Percentiles rank a stretch among this genome's conserved stretches.
These are phyloP conservation scores for Silvanus unidentatus DNA, from an alignment of 2,888 invertebrate species.

Conservation along the genomic window DNA sequence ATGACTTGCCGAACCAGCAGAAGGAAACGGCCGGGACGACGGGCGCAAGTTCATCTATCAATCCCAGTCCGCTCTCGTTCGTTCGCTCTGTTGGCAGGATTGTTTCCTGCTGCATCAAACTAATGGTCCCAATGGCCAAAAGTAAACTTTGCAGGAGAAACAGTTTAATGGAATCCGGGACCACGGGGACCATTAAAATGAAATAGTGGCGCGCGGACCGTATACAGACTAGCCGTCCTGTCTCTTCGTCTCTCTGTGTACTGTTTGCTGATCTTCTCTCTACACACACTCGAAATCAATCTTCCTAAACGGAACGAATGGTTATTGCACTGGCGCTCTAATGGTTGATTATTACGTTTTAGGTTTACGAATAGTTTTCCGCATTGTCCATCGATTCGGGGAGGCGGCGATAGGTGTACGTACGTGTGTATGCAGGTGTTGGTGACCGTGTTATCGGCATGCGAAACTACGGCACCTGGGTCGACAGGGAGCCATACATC, in stretches of 20 bases:
- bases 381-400: too few species aligned
- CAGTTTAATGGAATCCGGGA: conserved; percentile 55
- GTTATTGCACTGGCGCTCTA: too few species aligned
- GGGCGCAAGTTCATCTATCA: conserved; percentile 39
- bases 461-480: conserved; percentile 34
- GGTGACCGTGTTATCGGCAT: conserved; percentile 21
- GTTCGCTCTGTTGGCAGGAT: conserved; percentile 38
- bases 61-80: conserved; percentile 36
- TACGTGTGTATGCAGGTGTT: conserved; percentile 29
- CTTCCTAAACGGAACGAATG: conserved; percentile 41
- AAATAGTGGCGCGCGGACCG: conserved; percentile 47
- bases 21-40: conserved; percentile 38
- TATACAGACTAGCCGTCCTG: conserved; percentile 24
- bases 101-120: conserved; percentile 50
- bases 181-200: conserved; percentile 55
- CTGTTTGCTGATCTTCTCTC: conserved; percentile 2
- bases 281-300: conserved; percentile 32
- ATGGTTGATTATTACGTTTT: too few species aligned
- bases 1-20: conserved; percentile 41
- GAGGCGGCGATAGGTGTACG: too few species aligned
- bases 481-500: conserved; percentile 44
- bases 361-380: too few species aligned
- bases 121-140: conserved; percentile 49
- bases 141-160: conserved; percentile 49
- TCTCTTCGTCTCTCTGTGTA: conserved; percentile 18